Base-by-base conservation (phyloP, 2,113 vertebrate genomes). In the Thunnus thynnus region DNA sequence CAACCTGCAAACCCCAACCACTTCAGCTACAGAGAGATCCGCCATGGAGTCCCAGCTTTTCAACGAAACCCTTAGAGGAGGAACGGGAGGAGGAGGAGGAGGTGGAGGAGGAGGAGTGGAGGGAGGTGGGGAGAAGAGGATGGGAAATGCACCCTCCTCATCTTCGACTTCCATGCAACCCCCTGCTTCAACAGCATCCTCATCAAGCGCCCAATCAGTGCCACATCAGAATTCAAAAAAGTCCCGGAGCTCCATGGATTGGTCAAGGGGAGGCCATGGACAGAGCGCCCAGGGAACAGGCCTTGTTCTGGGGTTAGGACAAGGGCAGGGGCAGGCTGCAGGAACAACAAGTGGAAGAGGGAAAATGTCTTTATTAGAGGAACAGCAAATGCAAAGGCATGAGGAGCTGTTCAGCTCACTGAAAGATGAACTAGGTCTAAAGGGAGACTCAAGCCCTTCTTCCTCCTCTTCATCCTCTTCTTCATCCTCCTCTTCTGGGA, bases 391-490 rank as follows among this genome's bases (percentile, higher is more conserved):
- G 87, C 92, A 96, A 79, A 94, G 95, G 47, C 94, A 96, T 0
- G 96, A 97, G 83, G 97, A 99, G 30, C 95, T 96, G 65, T 98
- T 97, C 22, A 94, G 92, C 13, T 96, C 96, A 41, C 96, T 95
- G 76, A 95, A 92, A 58, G 97, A 99, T 62, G 92, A 92, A 75
- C 95, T 96, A 32, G 96, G 97, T 78, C 96, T 92, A 0, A 94
- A 97, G 93, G 96, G 96, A 64, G 97, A 97, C 76, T 91, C 94
- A 16, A 97, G 95, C 36, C 93, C 95, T 20, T 72, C 95, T 46
- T 94, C 94, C 8, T 89, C 96, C 13, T 93, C 96, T 13, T 95
- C 96, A 0, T 95, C 95, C 74, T 95, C 96, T 0, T 92, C 93
- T 22, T 93, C 94, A 3, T 88, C 95, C 27, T 94, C 95, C 36